A percentile compares a stretch with the other conserved stretches of the same genome.
Conservation (phyloP, 2,888 invertebrate species). For the Amitus sp. region DNA sequence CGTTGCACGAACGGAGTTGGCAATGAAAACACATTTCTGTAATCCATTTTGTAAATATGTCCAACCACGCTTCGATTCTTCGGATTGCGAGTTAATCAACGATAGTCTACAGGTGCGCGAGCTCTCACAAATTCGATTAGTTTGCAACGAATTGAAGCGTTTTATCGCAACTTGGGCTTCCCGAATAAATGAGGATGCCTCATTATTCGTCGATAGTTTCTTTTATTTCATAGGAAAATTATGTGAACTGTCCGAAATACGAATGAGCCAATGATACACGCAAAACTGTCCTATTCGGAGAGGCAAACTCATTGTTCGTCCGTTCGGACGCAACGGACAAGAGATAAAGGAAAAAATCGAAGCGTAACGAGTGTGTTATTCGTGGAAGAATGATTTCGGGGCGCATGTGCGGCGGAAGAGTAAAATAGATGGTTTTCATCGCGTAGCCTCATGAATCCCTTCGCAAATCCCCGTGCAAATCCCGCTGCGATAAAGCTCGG, state of each 20-base stretch:
- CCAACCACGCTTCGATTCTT: constrained; percentile 16
- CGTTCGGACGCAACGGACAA: constrained; percentile 18
- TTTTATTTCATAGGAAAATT: not conserved
- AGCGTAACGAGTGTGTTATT: constrained; percentile 30
- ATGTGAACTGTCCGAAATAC: too few species aligned
- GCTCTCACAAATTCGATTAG: not conserved
- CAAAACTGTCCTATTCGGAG: constrained; percentile 12
- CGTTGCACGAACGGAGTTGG: too few species aligned
- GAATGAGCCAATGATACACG: constrained; percentile 20
- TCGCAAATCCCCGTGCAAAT: constrained; percentile 50
- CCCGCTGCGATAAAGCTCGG: constrained; percentile 40
- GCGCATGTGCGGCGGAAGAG: constrained; percentile 29
- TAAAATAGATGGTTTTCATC: constrained; percentile 59
- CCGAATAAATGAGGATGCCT: too few species aligned
- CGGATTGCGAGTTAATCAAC: not conserved
- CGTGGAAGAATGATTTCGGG: constrained; percentile 17
- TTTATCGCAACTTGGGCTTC: too few species aligned
- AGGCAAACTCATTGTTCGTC: constrained; percentile 25
- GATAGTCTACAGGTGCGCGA: not conserved
- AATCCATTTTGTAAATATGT: too few species aligned
- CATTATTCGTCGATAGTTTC: not conserved
- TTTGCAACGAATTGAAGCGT: not conserved
- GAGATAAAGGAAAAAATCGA: constrained; percentile 29
- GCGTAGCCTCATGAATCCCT: constrained; percentile 52
- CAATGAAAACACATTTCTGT: constrained; percentile 26